Evolutionary conservation across 2,888 invertebrate genomes (phyloP), one percentile per base, ranked within the genome.

Genomic region (Cataglyphis altisquamis): DNA sequence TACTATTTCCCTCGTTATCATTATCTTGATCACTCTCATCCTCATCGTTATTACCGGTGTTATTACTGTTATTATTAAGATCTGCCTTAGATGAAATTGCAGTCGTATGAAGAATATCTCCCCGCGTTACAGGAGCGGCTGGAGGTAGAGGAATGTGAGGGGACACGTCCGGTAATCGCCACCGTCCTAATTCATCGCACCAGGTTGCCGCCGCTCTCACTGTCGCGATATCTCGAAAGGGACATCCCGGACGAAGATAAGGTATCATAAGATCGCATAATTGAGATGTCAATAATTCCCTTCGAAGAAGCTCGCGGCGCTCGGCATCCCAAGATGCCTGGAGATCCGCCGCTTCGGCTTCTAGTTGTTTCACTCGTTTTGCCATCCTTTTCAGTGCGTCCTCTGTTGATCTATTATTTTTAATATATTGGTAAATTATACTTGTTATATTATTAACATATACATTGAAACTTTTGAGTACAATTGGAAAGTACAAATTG

Each of bases 261-360:
- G 95, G 94, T 18, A 94, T 63, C 95, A 95, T 94, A 8, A 94
- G 93, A 25, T 95, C 95, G 85, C 94, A 95, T 6, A 95, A 88
- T 72, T 95, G 95, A n/a, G 93, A 93, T 3, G 92, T 92, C 8
- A 95, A 87, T 25, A 95, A 87, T 82, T 95, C 95, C 1, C 94
- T 92, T 3, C 95, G 93, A 52, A 95, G 84, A 3, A 95, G 88
- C 18, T 94, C 95, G 6, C 94, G 93, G 8, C 95, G 91, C 80
- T 95, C 95, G 4, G 93, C 94, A 84, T 95, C 95, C 95, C 95
- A 94, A 60, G 94, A 94, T 45, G 95, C 95, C 91, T 94, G 91
- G 3, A 95, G 92, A 87, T 95, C 95, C 0, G 92, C 92, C 4
- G 94, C 93, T 78, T 95, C 95, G 5, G 91, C 91, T 84, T 95